These are phyloP conservation scores for Drosophila testacea DNA, from an alignment of 2,888 invertebrate genomes.

Conservation along the genomic window DNA sequence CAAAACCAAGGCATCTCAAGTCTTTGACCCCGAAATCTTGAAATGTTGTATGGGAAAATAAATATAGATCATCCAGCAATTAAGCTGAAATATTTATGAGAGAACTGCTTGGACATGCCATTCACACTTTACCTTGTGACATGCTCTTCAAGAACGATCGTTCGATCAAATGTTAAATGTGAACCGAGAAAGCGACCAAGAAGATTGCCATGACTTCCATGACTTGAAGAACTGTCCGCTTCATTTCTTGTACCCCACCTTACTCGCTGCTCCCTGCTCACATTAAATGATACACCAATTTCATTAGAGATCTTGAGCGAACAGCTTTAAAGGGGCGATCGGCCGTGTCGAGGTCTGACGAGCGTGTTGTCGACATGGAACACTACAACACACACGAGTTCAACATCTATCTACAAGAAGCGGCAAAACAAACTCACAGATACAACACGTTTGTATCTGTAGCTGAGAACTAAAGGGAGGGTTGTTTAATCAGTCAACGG, in stretches of 20 bases:
- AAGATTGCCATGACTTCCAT: slow-evolving; percentile 14
- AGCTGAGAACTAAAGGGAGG: slow-evolving; percentile 17
- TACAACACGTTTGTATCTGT: slow-evolving; percentile 20
- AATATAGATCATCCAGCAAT: slow-evolving; percentile 63
- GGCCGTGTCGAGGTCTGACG: slow-evolving; percentile 68
- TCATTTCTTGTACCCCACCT: neutral
- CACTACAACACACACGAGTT: slow-evolving; percentile 17
- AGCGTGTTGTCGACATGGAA: slow-evolving; percentile 63
- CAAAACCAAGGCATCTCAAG: slow-evolving; percentile 26
- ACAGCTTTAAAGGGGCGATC: slow-evolving; percentile 68
- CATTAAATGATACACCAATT: slow-evolving; percentile 66
- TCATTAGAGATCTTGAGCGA: slow-evolving; percentile 54
- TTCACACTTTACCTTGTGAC: slow-evolving; percentile 53
- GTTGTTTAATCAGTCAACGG: slow-evolving; percentile 2
- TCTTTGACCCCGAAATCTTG: slow-evolving; percentile 54
- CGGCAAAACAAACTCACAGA: slow-evolving; percentile 28
- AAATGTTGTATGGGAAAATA: slow-evolving; percentile 25
- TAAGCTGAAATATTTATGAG: slow-evolving; percentile 40
- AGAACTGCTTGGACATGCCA: slow-evolving; percentile 14
- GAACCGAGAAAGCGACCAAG: slow-evolving; percentile 14
- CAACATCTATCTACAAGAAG: slow-evolving; percentile 37
- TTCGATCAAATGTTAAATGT: slow-evolving; percentile 30
- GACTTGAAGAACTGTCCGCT: slow-evolving; percentile 20
- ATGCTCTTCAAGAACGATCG: slow-evolving; percentile 33
- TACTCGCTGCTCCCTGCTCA: slow-evolving; percentile 20